A percentile compares a stretch with the other conserved stretches of the same genome.
phyloP scores from a whole-genome alignment of 2,797 vertebrate genomes.

The Pampus argenteus region DNA sequence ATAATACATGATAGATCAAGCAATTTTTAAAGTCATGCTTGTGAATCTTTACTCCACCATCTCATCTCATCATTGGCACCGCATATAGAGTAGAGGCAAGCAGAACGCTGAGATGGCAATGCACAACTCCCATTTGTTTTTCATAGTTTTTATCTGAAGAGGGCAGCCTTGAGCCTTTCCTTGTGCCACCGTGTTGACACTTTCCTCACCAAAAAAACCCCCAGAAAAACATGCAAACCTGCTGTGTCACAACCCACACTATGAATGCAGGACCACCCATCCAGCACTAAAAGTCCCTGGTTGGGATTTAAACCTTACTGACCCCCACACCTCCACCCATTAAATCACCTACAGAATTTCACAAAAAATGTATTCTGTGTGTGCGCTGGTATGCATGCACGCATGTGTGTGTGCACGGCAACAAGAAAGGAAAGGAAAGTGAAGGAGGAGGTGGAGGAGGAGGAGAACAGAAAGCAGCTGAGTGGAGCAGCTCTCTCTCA shows the following conservation, averaged over 20 bases:
- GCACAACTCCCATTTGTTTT: background rate
- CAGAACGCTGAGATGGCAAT: slow-evolving; percentile 39
- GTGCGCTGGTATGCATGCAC: slow-evolving; percentile 43
- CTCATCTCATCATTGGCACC: slow-evolving; percentile 9
- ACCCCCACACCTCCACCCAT: slow-evolving; percentile 72
- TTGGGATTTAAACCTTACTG: slow-evolving; percentile 64
- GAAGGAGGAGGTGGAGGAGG: slow-evolving; percentile 38
- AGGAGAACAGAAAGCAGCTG: slow-evolving; percentile 47
- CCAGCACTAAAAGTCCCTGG: slow-evolving; percentile 67
- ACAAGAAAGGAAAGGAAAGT: slow-evolving; percentile 28
- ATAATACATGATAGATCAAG: no score
- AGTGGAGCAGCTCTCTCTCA: slow-evolving; percentile 54
- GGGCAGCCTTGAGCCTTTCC: slow-evolving; percentile 87
- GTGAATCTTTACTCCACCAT: slow-evolving; percentile 23
- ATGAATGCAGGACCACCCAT: slow-evolving; percentile 84
- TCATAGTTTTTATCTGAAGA: slow-evolving; percentile 80
- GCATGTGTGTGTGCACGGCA: slow-evolving; percentile 33
- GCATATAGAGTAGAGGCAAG: background rate
- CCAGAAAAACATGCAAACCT: slow-evolving; percentile 67
- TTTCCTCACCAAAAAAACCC: slow-evolving; percentile 58
- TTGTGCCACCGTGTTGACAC: slow-evolving; percentile 51
- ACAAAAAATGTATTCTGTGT: slow-evolving; percentile 65
- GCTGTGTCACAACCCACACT: slow-evolving; percentile 76
- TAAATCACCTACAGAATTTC: slow-evolving; percentile 71
- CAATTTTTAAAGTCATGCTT: background rate